A percentile compares a stretch with the other conserved stretches of the same genome.
Evolutionary conservation across 2,888 invertebrate species (phyloP).

Genomic region (Fabriciana adippe): DNA sequence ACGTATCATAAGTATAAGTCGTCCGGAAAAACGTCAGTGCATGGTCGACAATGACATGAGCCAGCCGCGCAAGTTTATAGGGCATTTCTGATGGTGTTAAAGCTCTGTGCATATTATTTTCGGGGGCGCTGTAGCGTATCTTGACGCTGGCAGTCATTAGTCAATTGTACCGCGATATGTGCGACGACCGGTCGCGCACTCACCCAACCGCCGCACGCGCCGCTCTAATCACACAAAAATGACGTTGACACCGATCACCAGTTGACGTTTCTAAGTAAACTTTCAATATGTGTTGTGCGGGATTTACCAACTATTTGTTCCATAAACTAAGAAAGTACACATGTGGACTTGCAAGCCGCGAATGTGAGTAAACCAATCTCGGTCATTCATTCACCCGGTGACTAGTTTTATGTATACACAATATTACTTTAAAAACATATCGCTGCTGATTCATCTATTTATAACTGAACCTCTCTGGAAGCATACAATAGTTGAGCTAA

Average conservation of each 20-base stretch:
- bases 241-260: slow-evolving; percentile 55
- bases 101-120: slow-evolving; percentile 56
- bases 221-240: slow-evolving; percentile 57
- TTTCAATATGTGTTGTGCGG: slow-evolving; percentile 74
- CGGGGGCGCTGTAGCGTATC: slow-evolving; percentile 54
- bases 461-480: slow-evolving; percentile 42
- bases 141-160: slow-evolving; percentile 56
- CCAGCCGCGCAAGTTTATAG: slow-evolving; percentile 46
- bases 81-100: slow-evolving; percentile 39
- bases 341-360: slow-evolving; percentile 74
- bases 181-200: slow-evolving; percentile 58
- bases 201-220: slow-evolving; percentile 46
- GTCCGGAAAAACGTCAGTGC: slow-evolving; percentile 69
- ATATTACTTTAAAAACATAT: slow-evolving; percentile 22
- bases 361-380: slow-evolving; percentile 64
- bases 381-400: slow-evolving; percentile 19
- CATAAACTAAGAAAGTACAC: slow-evolving; percentile 78
- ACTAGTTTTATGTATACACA: slow-evolving; percentile 22
- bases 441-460: slow-evolving; percentile 41
- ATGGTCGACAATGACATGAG: slow-evolving; percentile 57
- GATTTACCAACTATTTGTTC: slow-evolving; percentile 72
- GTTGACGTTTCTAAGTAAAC: slow-evolving; percentile 53
- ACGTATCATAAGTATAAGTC: slow-evolving; percentile 71
- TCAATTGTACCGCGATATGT: slow-evolving; percentile 70
- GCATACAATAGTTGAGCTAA: slow-evolving; percentile 36